A percentile compares a stretch with the other conserved stretches of the same genome.
Evolutionary conservation across 2,797 vertebrate species (phyloP).

Genomic region (Diceros bicornis): DNA sequence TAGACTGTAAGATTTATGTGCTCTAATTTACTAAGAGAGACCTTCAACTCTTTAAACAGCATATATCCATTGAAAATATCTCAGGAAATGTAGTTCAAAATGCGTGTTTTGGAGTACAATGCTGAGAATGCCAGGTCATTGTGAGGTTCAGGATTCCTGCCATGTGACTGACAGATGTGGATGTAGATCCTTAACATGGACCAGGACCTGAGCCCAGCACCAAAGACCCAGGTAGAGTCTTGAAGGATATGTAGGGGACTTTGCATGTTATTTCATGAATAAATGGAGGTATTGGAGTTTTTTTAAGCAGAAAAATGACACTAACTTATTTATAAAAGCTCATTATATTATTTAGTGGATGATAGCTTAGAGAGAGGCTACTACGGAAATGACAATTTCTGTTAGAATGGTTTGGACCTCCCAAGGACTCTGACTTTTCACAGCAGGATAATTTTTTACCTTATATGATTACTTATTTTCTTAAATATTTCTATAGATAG

Average conservation of each 20-base stretch:
- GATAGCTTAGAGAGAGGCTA: not conserved
- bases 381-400: not conserved
- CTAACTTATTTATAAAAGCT: not conserved
- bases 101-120: not conserved
- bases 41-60: not conserved
- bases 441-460: not conserved
- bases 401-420: not conserved
- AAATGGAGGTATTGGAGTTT: fast-evolving
- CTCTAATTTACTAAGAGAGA: not conserved
- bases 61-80: not conserved
- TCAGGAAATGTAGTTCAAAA: not conserved
- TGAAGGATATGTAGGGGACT: not conserved
- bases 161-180: fast-evolving
- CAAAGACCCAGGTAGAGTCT: not conserved
- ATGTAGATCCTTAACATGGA: not conserved
- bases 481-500: not conserved
- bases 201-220: not conserved
- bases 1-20: not conserved
- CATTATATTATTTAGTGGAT: not conserved
- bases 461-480: not conserved
- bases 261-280: not conserved
- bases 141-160: not conserved
- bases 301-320: not conserved
- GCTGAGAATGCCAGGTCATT: not conserved
- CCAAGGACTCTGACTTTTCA: not conserved